These are phyloP conservation scores for Phallusia fumigata DNA, from an alignment of 23 tunicate genomes.

Conservation along the genomic window DNA sequence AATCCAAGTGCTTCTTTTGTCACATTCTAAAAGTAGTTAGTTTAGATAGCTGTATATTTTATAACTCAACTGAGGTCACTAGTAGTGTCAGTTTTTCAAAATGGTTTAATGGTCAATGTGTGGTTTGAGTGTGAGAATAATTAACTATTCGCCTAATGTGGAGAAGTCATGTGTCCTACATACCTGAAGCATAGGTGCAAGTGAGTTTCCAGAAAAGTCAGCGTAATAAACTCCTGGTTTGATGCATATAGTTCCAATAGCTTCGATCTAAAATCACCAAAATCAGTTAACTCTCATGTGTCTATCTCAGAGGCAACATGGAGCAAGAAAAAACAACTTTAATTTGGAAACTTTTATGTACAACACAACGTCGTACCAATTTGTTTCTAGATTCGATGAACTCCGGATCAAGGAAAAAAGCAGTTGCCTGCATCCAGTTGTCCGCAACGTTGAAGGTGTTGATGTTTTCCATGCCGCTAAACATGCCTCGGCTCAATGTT, in stretches of 20 bases:
- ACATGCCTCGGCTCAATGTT: constrained; percentile 30
- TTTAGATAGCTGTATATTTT: no score
- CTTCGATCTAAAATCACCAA: constrained; percentile 24
- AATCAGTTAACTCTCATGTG: no score
- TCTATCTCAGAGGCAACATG: no score
- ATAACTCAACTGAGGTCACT: no score
- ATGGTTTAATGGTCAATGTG: no score
- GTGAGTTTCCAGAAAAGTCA: constrained; percentile 32
- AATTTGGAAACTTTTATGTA: no score
- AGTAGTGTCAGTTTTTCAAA: no score
- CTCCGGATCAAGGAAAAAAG: neutral
- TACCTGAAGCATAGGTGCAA: constrained; percentile 11
- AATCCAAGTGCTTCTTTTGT: neutral
- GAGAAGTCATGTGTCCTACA: neutral
- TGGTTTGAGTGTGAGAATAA: no score
- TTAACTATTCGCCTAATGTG: no score
- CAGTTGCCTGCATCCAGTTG: constrained; percentile 39
- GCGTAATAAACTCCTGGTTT: constrained; percentile 52
- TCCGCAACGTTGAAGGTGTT: constrained; percentile 12
- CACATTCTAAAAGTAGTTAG: neutral
- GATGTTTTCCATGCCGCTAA: constrained; percentile 44
- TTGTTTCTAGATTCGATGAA: neutral
- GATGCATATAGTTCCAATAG: constrained; percentile 32
- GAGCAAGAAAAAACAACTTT: no score
- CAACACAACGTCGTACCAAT: neutral